Evolutionary conservation across 2,113 vertebrate genomes (phyloP).

Genomic region (Istiophorus platypterus): DNA sequence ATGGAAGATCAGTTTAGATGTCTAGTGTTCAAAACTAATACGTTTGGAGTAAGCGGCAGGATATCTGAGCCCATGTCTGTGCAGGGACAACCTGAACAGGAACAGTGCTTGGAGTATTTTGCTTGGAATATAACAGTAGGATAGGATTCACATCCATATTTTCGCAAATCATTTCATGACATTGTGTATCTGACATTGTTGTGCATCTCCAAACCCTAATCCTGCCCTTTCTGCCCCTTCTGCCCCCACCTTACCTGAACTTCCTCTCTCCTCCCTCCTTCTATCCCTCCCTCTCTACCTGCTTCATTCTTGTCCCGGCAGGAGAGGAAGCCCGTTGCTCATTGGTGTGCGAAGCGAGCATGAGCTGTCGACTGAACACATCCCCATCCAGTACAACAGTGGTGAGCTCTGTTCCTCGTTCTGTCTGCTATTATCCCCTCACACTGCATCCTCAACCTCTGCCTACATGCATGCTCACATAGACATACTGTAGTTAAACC

Average conservation of each 20-base stretch:
- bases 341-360: constrained; percentile 95
- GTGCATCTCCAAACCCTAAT: constrained; percentile 32
- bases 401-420: constrained; percentile 84
- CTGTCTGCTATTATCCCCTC: constrained; percentile 38
- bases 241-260: neutral
- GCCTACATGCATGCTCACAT: neutral
- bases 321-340: constrained; percentile 96
- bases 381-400: constrained; percentile 91
- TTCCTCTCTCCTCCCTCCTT: neutral
- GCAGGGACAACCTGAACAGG: neutral
- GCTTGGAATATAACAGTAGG: neutral
- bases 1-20: neutral
- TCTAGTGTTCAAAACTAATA: neutral
- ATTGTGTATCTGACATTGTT: constrained; percentile 20
- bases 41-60: neutral
- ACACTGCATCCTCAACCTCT: constrained; percentile 5
- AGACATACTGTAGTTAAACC: neutral
- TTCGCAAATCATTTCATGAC: constrained; percentile 10
- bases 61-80: neutral
- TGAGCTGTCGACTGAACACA: constrained; percentile 91
- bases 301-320: constrained; percentile 64
- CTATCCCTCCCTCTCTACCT: constrained; percentile 27
- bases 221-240: neutral
- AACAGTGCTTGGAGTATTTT: neutral
- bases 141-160: constrained; percentile 11